Evolutionary conservation across 1,140 invertebrate species (phyloP).

Genomic region (Eubasilissa regina): DNA sequence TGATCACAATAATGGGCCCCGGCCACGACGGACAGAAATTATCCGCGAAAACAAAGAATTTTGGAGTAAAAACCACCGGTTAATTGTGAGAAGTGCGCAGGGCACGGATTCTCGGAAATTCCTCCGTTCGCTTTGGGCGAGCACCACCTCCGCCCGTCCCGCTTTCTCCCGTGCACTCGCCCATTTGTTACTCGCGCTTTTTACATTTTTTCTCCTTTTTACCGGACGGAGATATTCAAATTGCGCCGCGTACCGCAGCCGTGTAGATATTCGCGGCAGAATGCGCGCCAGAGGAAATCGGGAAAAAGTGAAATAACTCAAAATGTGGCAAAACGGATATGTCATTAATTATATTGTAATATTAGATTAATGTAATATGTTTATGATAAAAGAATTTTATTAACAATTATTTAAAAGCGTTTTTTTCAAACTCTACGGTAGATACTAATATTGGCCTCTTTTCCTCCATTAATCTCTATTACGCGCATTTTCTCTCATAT

Average conservation of each 20-base stretch:
- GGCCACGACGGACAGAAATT: constrained; percentile 20
- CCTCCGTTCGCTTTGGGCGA: constrained; percentile 25
- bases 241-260: constrained; percentile 52
- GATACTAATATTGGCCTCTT: too few relatives aligned
- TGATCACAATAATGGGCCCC: constrained; percentile 4
- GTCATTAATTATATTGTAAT: too few relatives aligned
- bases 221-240: constrained; percentile 53
- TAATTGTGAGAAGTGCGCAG: constrained; percentile 38
- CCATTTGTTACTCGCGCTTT: constrained; percentile 35
- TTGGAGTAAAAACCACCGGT: constrained; percentile 37
- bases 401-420: too few relatives aligned
- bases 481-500: too few relatives aligned
- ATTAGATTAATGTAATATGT: too few relatives aligned
- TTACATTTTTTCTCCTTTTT: constrained; percentile 38
- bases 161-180: constrained; percentile 32
- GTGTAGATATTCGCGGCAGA: constrained; percentile 53
- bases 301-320: not conserved
- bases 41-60: constrained; percentile 41
- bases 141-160: constrained; percentile 19
- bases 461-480: too few relatives aligned
- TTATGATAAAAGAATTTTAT: too few relatives aligned
- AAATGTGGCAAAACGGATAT: too few relatives aligned
- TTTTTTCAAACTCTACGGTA: too few relatives aligned
- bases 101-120: constrained; percentile 32
- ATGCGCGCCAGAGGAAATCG: constrained; percentile 31